phyloP scores from a whole-genome alignment of 2,888 invertebrate genomes.

The Lycophotia porphyrea region DNA sequence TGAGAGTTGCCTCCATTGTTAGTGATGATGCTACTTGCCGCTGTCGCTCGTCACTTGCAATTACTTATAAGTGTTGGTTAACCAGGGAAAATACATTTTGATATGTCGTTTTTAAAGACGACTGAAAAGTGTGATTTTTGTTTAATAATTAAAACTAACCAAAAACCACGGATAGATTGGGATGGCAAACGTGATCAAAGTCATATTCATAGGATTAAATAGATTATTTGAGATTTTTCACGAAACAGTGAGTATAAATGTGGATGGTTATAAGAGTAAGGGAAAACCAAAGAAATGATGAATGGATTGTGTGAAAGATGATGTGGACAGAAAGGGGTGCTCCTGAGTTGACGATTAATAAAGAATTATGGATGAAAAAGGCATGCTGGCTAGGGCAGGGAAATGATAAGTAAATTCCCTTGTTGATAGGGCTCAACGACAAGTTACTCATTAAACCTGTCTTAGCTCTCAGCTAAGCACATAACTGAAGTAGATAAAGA shows the following conservation, averaged over 20 bases:
- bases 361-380: neutral
- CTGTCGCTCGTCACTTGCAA: conserved; percentile 10
- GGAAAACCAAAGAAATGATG: neutral
- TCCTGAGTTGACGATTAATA: neutral
- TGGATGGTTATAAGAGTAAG: neutral
- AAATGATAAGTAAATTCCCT: neutral
- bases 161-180: neutral
- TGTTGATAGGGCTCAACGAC: neutral
- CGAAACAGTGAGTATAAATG: neutral
- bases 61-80: neutral
- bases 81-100: neutral
- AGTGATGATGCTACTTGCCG: conserved; percentile 4
- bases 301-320: neutral
- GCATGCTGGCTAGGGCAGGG: fast-evolving
- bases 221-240: neutral
- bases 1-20: conserved; percentile 33
- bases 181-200: too few relatives aligned
- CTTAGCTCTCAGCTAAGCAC: neutral
- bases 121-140: neutral
- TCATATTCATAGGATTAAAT: too few relatives aligned
- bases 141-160: too few relatives aligned
- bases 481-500: neutral
- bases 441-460: neutral
- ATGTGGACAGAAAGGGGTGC: neutral
- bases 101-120: neutral